Percentiles rank a stretch among this genome's conserved stretches.
phyloP scores from a whole-genome alignment of 2,113 vertebrate species.

The Gyps fulvus region DNA sequence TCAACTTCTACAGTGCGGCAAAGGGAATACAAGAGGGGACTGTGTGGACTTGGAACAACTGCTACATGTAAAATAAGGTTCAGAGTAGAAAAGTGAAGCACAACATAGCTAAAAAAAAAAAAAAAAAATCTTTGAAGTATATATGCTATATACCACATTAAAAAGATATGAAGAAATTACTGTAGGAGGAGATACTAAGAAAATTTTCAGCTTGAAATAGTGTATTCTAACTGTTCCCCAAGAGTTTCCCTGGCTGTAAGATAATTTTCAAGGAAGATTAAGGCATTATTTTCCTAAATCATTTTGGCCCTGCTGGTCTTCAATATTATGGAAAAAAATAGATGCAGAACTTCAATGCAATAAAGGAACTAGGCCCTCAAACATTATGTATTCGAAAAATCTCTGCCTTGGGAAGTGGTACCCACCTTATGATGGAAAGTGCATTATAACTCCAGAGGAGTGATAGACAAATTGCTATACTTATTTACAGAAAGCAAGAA shows the following conservation, averaged over 20 bases:
- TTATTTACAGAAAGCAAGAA: neutral
- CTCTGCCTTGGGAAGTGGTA: neutral
- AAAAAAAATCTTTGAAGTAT: neutral
- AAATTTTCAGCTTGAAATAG: neutral
- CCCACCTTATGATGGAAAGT: neutral
- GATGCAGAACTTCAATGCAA: neutral
- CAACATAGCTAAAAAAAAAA: neutral
- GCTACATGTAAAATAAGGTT: neutral
- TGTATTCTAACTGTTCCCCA: neutral
- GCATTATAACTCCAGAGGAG: neutral
- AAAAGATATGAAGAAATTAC: neutral
- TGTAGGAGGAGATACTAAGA: neutral
- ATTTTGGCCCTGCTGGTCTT: neutral
- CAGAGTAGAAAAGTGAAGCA: neutral
- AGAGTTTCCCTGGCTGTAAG: neutral
- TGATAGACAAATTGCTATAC: neutral
- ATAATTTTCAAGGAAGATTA: neutral
- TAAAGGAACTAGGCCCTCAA: neutral
- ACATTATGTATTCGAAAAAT: neutral
- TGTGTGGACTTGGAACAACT: neutral
- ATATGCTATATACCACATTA: neutral
- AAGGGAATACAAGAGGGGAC: neutral
- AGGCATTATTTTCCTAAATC: neutral
- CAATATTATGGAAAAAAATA: neutral
- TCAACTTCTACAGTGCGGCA: neutral